phyloP scores from a whole-genome alignment of 2,888 invertebrate species.

The Hypselothyrea guttata region DNA sequence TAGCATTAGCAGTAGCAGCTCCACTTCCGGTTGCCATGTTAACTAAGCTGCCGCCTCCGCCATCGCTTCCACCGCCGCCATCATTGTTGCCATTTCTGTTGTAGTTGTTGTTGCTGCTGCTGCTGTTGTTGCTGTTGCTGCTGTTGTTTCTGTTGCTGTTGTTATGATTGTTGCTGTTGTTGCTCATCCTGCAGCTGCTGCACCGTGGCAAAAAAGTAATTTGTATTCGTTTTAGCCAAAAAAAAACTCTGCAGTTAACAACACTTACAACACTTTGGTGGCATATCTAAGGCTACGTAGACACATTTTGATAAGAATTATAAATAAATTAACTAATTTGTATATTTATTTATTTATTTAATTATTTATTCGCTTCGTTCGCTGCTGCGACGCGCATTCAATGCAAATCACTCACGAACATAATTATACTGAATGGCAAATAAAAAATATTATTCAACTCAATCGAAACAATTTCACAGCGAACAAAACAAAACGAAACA shows the following conservation, averaged over 20 bases:
- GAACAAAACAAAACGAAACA: constrained; percentile 22
- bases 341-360: constrained; percentile 8
- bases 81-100: constrained; percentile 20
- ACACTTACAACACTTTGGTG: constrained; percentile 53
- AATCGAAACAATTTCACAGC: constrained; percentile 28
- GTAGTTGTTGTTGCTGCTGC: constrained; percentile 3
- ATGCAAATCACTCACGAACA: constrained; percentile 23
- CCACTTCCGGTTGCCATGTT: too few species aligned
- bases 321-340: constrained; percentile 27
- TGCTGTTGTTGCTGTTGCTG: constrained; percentile 27
- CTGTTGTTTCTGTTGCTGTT: constrained; percentile 21
- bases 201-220: constrained; percentile 43
- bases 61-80: constrained; percentile 22
- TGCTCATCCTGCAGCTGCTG: constrained; percentile 71
- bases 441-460: constrained; percentile 39
- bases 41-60: constrained; percentile 19
- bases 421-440: constrained; percentile 17
- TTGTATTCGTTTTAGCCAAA: constrained; percentile 2
- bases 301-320: constrained; percentile 41
- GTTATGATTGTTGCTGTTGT: constrained; percentile 32
- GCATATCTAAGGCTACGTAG: constrained; percentile 33
- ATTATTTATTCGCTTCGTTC: constrained; percentile 2
- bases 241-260: constrained; percentile 1
- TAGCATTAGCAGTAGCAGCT: too few species aligned
- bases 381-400: neutral